A percentile compares a stretch with the other conserved stretches of the same genome.
These are phyloP conservation scores for Prorops nasuta DNA, from an alignment of 1,140 invertebrate genomes.

Conservation along the genomic window DNA sequence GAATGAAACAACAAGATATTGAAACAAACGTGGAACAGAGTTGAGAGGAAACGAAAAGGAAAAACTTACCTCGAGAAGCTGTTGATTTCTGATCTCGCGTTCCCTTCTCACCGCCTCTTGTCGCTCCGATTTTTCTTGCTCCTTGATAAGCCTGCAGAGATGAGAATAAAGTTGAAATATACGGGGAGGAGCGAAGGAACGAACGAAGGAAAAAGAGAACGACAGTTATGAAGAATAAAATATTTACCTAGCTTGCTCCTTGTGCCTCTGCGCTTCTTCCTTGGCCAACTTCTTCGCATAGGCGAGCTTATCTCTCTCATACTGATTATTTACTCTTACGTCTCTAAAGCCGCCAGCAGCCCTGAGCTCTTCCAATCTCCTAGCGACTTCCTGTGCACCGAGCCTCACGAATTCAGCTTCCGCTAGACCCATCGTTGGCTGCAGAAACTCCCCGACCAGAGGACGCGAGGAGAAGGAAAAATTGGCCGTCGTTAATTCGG, in stretches of 20 bases:
- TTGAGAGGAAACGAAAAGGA: slow-evolving; percentile 8
- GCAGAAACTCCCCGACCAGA: slow-evolving; percentile 86
- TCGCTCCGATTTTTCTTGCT: slow-evolving; percentile 76
- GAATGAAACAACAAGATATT: slow-evolving; percentile 50
- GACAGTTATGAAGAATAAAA: not conserved
- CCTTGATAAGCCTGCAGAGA: slow-evolving; percentile 65
- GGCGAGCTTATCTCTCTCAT: slow-evolving; percentile 62
- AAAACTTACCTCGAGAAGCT: slow-evolving; percentile 64
- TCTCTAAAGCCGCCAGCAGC: slow-evolving; percentile 48
- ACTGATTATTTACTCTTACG: slow-evolving; percentile 47
- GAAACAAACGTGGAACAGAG: slow-evolving; percentile 37
- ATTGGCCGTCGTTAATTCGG: slow-evolving; percentile 78
- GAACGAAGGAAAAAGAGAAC: slow-evolving; percentile 7
- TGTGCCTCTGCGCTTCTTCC: slow-evolving; percentile 60
- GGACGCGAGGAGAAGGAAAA: slow-evolving; percentile 89
- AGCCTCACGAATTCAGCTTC: slow-evolving; percentile 54
- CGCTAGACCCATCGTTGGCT: slow-evolving; percentile 57
- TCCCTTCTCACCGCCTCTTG: slow-evolving; percentile 75
- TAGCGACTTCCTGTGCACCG: slow-evolving; percentile 55
- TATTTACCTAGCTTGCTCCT: slow-evolving; percentile 60
- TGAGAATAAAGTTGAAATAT: not conserved
- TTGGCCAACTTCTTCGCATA: slow-evolving; percentile 59
- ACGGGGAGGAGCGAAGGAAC: too few relatives aligned
- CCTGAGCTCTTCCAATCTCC: slow-evolving; percentile 62
- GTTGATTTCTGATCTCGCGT: slow-evolving; percentile 72